phyloP scores from a whole-genome alignment of 2,888 invertebrate species.

The Chouioia cunea region DNA sequence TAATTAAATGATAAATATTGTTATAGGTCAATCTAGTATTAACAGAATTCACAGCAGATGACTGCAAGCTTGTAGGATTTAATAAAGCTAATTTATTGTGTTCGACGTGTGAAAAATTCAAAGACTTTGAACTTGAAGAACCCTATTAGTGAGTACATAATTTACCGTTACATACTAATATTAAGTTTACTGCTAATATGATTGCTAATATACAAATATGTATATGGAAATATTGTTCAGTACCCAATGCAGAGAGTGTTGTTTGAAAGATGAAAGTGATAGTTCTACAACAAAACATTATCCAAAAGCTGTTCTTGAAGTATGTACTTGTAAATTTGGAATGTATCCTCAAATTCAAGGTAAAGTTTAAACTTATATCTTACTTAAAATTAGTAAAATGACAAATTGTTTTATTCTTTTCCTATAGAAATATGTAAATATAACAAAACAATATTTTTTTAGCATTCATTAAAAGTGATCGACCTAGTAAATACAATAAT shows the following conservation, averaged over 20 bases:
- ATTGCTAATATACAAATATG: constrained; percentile 4
- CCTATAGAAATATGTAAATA: constrained; percentile 13
- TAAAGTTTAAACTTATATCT: constrained; percentile 53
- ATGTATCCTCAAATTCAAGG: constrained; percentile 97
- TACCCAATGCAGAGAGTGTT: constrained; percentile 83
- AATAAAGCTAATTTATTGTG: constrained; percentile 88
- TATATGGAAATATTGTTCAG: constrained; percentile 63
- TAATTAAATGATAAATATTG: constrained; percentile 2
- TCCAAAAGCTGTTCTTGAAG: constrained; percentile 92
- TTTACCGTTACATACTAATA: constrained; percentile 13
- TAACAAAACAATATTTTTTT: constrained; percentile 51
- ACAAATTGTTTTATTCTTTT: neutral
- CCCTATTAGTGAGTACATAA: constrained; percentile 69
- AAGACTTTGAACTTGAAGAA: constrained; percentile 79
- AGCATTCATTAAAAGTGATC: constrained; percentile 96
- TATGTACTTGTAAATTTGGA: constrained; percentile 98
- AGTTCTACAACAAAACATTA: constrained; percentile 79
- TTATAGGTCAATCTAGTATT: constrained; percentile 48
- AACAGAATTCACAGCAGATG: constrained; percentile 79
- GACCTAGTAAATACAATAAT: constrained; percentile 90
- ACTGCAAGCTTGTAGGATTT: constrained; percentile 88
- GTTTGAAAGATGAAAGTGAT: constrained; percentile 80
- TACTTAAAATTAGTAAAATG: neutral
- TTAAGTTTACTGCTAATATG: neutral
- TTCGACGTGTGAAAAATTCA: constrained; percentile 88